A percentile compares a stretch with the other conserved stretches of the same genome.
Conservation (phyloP, 2,888 invertebrate species). For the Alitta virens region DNA sequence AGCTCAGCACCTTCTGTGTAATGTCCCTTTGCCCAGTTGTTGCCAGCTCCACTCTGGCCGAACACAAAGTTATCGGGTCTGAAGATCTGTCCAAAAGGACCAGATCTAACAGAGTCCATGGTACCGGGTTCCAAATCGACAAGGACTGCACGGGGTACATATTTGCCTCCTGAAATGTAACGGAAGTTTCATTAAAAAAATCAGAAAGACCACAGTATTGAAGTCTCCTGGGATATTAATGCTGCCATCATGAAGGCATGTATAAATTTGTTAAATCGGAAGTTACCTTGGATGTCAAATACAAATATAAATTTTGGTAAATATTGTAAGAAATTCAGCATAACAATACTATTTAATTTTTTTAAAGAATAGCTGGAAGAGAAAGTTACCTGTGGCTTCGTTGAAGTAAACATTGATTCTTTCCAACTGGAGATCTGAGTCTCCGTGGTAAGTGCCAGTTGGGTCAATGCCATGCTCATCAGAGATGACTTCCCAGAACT, state of each 20-base stretch:
- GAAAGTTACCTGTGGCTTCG: conserved; percentile 64
- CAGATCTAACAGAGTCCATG: conserved; percentile 83
- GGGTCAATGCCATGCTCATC: conserved; percentile 49
- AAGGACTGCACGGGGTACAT: conserved; percentile 90
- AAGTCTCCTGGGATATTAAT: too few species aligned
- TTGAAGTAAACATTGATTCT: conserved; percentile 79
- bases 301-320: too few species aligned
- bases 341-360: too few species aligned
- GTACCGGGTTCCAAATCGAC: conserved; percentile 94
- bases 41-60: conserved; percentile 10
- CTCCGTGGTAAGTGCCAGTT: conserved; percentile 39
- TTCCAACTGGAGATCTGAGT: conserved; percentile 32
- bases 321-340: too few species aligned
- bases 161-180: conserved; percentile 67
- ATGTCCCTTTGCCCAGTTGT: conserved; percentile 16
- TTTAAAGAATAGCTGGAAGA: neutral
- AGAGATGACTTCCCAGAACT: conserved; percentile 47
- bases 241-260: too few species aligned
- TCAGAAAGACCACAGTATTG: neutral
- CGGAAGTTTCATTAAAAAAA: neutral
- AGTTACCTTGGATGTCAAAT: too few species aligned
- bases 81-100: conserved; percentile 13
- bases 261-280: too few species aligned
- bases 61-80: conserved; percentile 14
- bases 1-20: conserved; percentile 56